Evolutionary conservation across 1,140 invertebrate genomes (phyloP).

Genomic region (Aricia agestis): DNA sequence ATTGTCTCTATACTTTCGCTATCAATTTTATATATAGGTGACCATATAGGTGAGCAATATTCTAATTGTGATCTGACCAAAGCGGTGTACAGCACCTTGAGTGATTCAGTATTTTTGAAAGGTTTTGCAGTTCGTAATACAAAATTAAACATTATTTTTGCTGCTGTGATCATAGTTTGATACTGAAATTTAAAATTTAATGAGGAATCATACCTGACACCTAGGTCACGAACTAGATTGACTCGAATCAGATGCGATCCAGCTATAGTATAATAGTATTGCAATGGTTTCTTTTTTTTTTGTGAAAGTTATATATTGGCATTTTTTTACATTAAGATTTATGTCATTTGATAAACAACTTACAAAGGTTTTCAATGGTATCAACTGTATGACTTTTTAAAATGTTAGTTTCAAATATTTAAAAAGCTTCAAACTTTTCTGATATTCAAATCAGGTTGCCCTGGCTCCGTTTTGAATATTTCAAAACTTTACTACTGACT

Average conservation of each 20-base stretch:
- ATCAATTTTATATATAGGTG: no score
- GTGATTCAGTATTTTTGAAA: no score
- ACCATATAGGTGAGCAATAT: conserved; percentile 48
- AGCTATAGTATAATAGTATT: neutral
- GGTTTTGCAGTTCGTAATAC: no score
- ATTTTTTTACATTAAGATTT: conserved; percentile 2
- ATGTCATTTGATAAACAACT: neutral
- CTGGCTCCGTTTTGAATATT: neutral
- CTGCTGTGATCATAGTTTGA: no score
- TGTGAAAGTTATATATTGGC: neutral
- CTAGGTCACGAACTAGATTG: conserved; percentile 5
- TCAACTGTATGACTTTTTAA: no score
- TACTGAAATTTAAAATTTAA: no score
- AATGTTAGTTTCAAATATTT: neutral
- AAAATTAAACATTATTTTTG: no score
- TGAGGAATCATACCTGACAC: conserved; percentile 3
- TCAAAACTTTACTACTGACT: neutral
- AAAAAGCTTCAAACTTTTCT: neutral
- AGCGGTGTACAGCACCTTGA: no score
- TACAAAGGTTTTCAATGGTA: no score
- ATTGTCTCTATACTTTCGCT: no score
- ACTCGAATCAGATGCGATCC: neutral
- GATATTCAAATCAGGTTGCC: no score
- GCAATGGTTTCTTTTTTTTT: neutral
- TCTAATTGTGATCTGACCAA: no score